Base-by-base conservation (phyloP, 1,140 invertebrate species). In the Rhizoglyphus robini region DNA sequence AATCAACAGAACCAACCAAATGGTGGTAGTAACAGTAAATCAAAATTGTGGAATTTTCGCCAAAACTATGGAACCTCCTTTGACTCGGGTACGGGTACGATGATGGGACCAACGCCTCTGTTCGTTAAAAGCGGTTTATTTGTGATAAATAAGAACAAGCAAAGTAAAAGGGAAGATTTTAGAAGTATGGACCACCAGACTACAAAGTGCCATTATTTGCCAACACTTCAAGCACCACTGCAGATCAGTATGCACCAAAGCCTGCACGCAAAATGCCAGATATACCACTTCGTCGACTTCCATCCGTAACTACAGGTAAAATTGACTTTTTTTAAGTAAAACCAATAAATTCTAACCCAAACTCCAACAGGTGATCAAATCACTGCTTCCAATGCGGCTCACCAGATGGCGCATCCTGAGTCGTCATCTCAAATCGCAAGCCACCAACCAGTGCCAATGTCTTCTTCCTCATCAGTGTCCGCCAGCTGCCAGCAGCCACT, bases 1-100 rank as follows among this genome's bases (percentile, higher is more conserved):
- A 25, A 36, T 48, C 46, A 54, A 59, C 64, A 47, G 46, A 64
- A 61, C 41, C 57, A n/a, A 38, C 5, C n/a, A 63, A 23, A 32
- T 30, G 47, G 15, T 23, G 47, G 18, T 15, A 41, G 31, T 69
- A 23, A 15, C 41, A 23, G 41, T 23, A 15, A 46, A 23, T 15
- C 15, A 23, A 46, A 23, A 25, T 32, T 54, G 20, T 54, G 8
- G 20, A 5, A 54, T 8, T 54, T 54, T 20, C 51, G 51, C 20
- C 8, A 8, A 8, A 54, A 54, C 51, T 54, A 27, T 54, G 51
- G 51, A 54, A 5, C 8, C 8, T 54, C 51, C 8, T 54, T 54
- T 54, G 51, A 54, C 20, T 54, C 51, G 51, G 20, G 8, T 23
- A 54, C 51, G 8, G 41, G 41, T 15, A 46, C 41, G 41, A 46